These are phyloP conservation scores for Rhinoraja longicauda DNA, from an alignment of 2,797 vertebrate genomes.

Conservation along the genomic window DNA sequence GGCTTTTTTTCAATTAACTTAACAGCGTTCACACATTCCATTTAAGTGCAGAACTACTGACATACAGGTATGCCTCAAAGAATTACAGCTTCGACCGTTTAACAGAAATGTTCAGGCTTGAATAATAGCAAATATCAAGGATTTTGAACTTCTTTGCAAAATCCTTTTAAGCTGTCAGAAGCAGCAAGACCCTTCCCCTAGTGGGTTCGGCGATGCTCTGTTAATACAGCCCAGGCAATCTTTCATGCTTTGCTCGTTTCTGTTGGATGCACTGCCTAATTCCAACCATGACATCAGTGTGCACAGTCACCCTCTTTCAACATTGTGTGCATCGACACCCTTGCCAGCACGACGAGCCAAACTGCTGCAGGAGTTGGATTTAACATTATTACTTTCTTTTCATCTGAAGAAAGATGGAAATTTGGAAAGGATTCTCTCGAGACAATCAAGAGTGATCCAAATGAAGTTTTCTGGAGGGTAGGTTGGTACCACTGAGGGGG, in stretches of 20 bases:
- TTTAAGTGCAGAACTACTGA: not conserved
- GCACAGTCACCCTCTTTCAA: not conserved
- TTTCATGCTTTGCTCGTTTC: not conserved
- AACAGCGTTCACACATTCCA: not conserved
- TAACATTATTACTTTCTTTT: not conserved
- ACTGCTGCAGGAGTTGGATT: not conserved
- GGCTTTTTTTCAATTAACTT: not conserved
- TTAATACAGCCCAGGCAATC: not conserved
- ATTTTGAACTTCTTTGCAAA: not conserved
- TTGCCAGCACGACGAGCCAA: not conserved
- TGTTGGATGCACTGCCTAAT: not conserved
- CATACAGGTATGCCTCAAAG: not conserved
- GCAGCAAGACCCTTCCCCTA: not conserved
- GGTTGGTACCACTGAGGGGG: not conserved
- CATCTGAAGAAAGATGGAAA: not conserved
- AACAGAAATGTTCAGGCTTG: not conserved
- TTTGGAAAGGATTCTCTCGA: not conserved
- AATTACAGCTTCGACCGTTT: not conserved
- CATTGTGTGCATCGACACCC: not conserved
- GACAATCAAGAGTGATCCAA: not conserved
- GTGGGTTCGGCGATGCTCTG: not conserved
- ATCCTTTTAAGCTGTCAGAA: not conserved
- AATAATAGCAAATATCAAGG: not conserved
- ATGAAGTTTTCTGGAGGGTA: not conserved
- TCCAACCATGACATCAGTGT: constrained; percentile 19